These are phyloP conservation scores for Limnodromus scolopaceus DNA, from an alignment of 2,797 vertebrate species.

Conservation along the genomic window DNA sequence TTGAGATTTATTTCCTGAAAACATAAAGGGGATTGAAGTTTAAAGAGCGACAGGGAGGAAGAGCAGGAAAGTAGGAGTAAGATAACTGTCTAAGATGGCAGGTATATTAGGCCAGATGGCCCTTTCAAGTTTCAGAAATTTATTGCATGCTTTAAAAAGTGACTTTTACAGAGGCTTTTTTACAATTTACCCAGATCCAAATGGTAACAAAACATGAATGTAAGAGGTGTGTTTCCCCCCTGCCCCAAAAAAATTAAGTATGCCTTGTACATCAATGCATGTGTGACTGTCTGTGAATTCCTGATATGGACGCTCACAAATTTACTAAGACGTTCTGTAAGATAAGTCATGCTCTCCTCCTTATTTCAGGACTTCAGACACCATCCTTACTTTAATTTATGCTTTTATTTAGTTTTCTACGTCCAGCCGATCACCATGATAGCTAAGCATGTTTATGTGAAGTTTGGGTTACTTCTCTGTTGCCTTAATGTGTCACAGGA, in stretches of 20 bases:
- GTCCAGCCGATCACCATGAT: neutral
- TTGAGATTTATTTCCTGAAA: neutral
- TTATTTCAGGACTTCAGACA: neutral
- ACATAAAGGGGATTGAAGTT: neutral
- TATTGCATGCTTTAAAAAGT: neutral
- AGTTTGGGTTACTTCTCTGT: neutral
- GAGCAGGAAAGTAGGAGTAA: neutral
- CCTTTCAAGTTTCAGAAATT: slow-evolving; percentile 47
- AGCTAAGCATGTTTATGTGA: neutral
- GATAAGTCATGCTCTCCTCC: neutral
- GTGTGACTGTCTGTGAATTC: neutral
- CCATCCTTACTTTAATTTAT: neutral
- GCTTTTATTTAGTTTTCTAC: neutral
- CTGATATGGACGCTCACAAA: neutral
- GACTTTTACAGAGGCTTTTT: slow-evolving; percentile 5
- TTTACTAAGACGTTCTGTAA: neutral
- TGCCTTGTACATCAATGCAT: neutral
- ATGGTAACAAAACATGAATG: neutral
- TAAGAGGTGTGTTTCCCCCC: neutral
- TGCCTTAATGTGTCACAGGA: neutral
- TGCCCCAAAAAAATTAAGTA: neutral
- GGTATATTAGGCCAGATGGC: slow-evolving; percentile 1
- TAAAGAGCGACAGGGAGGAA: neutral
- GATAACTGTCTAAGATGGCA: neutral
- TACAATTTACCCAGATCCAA: neutral